phyloP scores from a whole-genome alignment of 2,113 vertebrate species.

The Alethe diademata region DNA sequence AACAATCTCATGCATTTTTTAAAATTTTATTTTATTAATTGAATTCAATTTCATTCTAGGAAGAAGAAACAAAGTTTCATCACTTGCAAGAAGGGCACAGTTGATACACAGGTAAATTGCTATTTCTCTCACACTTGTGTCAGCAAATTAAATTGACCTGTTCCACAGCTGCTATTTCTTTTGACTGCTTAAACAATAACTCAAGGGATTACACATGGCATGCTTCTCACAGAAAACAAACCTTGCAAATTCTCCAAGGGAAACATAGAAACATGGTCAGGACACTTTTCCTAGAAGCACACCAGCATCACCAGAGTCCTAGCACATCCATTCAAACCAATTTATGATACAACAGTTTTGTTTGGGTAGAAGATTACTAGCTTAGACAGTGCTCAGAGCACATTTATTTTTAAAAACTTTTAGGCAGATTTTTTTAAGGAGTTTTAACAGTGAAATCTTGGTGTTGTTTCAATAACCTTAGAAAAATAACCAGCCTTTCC shows the following conservation, averaged over 20 bases:
- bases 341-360: background rate
- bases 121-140: background rate
- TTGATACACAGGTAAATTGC: background rate
- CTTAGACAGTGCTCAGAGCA: background rate
- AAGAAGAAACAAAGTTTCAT: background rate
- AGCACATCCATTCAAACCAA: background rate
- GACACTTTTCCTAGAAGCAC: background rate
- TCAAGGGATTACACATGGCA: no score
- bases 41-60: no score
- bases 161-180: background rate
- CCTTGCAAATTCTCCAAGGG: background rate
- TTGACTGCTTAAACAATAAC: background rate
- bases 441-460: background rate
- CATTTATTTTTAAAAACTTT: background rate
- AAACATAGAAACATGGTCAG: background rate
- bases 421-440: background rate
- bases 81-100: background rate
- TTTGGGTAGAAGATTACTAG: background rate
- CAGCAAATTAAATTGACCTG: background rate
- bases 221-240: background rate
- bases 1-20: no score
- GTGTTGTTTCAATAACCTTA: background rate
- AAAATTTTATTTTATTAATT: no score
- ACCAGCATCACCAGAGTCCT: background rate
- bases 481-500: background rate